Conservation (phyloP, 2,113 vertebrate species). For the Corynorhinus townsendii region DNA sequence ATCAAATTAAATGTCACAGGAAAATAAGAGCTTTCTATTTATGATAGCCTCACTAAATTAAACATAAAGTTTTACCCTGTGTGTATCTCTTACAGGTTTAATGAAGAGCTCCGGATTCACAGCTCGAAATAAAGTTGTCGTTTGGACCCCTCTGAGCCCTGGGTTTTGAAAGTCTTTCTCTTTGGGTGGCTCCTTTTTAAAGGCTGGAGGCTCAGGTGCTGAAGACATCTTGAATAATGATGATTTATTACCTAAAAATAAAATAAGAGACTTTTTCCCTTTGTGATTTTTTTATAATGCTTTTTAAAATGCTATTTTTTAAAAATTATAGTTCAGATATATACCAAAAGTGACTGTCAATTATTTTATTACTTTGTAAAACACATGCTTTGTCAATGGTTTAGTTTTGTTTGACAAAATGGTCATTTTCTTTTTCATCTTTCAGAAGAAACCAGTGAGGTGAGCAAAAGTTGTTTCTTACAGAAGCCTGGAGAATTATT, state of each 20-base stretch:
- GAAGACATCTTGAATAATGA: conserved; percentile 81
- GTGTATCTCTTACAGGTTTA: conserved; percentile 87
- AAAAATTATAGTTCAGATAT: not conserved
- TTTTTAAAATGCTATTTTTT: not conserved
- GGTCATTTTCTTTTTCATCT: not conserved
- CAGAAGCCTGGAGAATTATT: not conserved
- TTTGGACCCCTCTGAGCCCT: conserved; percentile 85
- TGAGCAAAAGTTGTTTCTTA: not conserved
- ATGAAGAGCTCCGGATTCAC: conserved; percentile 98
- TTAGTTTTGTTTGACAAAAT: not conserved
- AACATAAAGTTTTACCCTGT: not conserved
- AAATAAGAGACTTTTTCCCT: not conserved
- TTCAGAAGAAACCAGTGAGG: not conserved
- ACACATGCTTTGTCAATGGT: not conserved
- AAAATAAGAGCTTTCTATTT: conserved; percentile 17
- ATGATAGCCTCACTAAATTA: not conserved
- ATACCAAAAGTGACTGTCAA: not conserved
- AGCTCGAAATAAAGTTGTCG: conserved; percentile 92
- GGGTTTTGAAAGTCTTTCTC: conserved; percentile 80
- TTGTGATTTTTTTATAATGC: not conserved
- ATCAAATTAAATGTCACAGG: not conserved
- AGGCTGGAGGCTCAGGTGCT: conserved; percentile 70
- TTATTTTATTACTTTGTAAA: not conserved
- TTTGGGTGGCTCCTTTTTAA: conserved; percentile 72
- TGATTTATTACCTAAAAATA: conserved; percentile 65